These are phyloP conservation scores for Promerops cafer DNA, from an alignment of 2,113 vertebrate genomes.

Conservation along the genomic window DNA sequence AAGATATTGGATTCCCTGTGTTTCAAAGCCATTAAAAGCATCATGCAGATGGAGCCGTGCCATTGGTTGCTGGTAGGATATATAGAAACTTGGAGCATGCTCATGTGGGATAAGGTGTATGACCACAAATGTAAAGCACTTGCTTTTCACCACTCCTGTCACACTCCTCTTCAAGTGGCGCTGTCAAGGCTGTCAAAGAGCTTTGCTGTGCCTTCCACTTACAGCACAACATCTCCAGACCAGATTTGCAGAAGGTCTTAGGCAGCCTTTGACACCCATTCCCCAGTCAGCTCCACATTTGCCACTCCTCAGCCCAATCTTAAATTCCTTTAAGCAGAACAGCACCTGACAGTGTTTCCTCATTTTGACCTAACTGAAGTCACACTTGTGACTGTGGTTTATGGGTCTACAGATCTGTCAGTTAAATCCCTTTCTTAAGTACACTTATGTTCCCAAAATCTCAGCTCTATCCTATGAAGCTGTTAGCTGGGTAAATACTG, in stretches of 20 bases:
- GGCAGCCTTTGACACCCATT: background rate
- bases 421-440: background rate
- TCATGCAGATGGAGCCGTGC: background rate
- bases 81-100: background rate
- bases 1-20: background rate
- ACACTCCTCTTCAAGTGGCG: background rate
- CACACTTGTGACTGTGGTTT: background rate
- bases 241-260: background rate
- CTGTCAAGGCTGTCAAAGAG: background rate
- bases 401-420: background rate
- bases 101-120: fast-evolving
- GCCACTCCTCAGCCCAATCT: background rate
- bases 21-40: background rate
- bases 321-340: background rate
- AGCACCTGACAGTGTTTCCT: background rate
- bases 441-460: background rate
- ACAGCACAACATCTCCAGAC: background rate
- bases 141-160: background rate
- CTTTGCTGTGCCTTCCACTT: background rate
- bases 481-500: background rate
- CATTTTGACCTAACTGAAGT: background rate
- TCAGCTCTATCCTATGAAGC: fast-evolving
- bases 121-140: background rate
- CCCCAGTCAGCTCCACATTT: background rate
- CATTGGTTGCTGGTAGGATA: background rate